Conservation (phyloP, 2,888 invertebrate species). For the Caenorhabditis sinica region DNA sequence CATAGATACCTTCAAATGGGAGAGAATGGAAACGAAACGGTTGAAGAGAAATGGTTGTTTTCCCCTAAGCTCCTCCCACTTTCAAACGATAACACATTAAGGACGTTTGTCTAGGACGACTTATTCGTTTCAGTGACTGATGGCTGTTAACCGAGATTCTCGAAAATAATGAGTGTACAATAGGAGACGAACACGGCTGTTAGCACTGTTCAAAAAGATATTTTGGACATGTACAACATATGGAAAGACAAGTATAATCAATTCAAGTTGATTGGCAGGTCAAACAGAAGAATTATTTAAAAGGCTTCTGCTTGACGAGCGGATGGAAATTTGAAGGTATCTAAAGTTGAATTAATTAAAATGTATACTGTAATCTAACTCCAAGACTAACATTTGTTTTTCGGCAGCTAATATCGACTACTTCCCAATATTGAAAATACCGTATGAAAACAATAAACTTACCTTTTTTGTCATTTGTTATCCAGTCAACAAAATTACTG, state of each 20-base stretch:
- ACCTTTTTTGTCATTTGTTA: conserved; percentile 59
- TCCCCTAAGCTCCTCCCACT: conserved; percentile 31
- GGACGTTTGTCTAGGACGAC: conserved; percentile 19
- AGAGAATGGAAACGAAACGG: not conserved
- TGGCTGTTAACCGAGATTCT: conserved; percentile 41
- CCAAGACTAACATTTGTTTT: no score
- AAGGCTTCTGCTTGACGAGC: not conserved
- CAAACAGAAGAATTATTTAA: conserved; percentile 3
- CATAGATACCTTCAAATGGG: conserved; percentile 10
- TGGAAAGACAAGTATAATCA: conserved; percentile 11
- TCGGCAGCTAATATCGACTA: no score
- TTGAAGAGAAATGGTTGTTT: not conserved
- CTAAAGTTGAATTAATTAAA: not conserved
- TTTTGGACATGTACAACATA: conserved; percentile 38
- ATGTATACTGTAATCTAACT: not conserved
- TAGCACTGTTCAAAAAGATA: not conserved
- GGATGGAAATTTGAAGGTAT: not conserved
- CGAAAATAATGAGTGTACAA: conserved; percentile 10
- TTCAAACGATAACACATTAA: conserved; percentile 52
- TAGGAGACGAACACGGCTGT: conserved; percentile 17
- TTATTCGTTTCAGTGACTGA: conserved; percentile 26
- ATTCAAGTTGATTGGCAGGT: conserved; percentile 47
- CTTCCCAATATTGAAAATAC: not conserved
- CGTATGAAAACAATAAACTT: not conserved
- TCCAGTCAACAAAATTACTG: conserved; percentile 61